Base-by-base conservation (phyloP, 2,888 invertebrate species). In the Lasioglossum calceatum region DNA sequence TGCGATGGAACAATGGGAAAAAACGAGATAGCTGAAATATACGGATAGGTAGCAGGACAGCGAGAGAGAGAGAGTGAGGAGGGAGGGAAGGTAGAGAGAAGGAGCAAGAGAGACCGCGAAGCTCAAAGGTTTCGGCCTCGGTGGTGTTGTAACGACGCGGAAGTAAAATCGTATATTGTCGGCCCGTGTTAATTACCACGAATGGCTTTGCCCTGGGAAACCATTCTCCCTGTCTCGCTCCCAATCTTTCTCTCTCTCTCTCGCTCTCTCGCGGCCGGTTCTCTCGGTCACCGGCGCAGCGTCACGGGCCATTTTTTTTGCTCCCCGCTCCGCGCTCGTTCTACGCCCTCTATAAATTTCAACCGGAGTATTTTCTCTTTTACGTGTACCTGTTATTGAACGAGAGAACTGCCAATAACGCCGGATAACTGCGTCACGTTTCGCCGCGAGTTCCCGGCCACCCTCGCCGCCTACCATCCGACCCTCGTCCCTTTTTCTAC, bases 321-420 rank as follows among this genome's bases (percentile, higher is more conserved):
- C 44, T 64, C 72, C 50, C 42, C 42, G 47, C 58, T 64, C 73
- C 47, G 42, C 70, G 36, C 73, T 75, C 79, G 64, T 61, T 86
- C 86, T 83, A 77, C 79, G 72, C 73, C 85, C 81, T 76, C 87
- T 87, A 91, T 93, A 92, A 93, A 93, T 93, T 93, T 90, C 89
- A 89, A 89, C 79, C 89, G 78, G 42, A 85, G 86, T 87, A 83
- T 89, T 90, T 88, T 87, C 91, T 90, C 88, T 91, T 78, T 91
- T 91, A 90, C 88, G 91, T 89, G 92, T 93, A 92, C 91, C 93
- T 93, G 93, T 92, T 93, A 93, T 94, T 91, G 93, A 93, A 90
- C 92, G 92, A 91, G 88, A 91, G 93, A 93, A 93, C 92, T 94
- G 93, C 93, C 94, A 94, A 94, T 94, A 94, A 93, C 92, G 90